These are phyloP conservation scores for Callosobruchus maculatus DNA, from an alignment of 2,888 invertebrate species.

Conservation along the genomic window DNA sequence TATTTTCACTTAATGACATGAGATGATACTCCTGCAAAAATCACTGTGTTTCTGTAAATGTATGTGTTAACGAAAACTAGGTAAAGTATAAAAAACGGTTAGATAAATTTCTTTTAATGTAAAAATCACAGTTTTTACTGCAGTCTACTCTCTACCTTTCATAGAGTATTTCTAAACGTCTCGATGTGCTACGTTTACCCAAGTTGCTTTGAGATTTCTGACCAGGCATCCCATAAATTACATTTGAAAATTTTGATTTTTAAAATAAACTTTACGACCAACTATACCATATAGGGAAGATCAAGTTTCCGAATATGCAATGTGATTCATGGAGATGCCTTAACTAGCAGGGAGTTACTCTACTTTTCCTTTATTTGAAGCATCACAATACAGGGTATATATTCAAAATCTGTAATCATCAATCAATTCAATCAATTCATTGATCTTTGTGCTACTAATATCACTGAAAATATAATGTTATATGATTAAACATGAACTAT, in stretches of 20 bases:
- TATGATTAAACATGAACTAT: no score
- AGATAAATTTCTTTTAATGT: constrained; percentile 13
- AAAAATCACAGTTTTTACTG: constrained; percentile 46
- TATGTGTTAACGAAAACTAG: constrained; percentile 7
- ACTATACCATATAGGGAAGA: background rate
- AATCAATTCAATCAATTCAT: no score
- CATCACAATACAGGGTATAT: background rate
- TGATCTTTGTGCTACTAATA: no score
- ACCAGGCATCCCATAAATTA: background rate
- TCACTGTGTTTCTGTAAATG: background rate
- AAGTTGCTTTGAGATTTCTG: background rate
- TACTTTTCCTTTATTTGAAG: background rate
- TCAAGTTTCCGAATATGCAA: background rate
- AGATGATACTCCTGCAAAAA: background rate
- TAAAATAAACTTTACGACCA: background rate
- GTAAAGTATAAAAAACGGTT: constrained; percentile 14
- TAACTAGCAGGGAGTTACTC: background rate
- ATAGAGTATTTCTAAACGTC: constrained; percentile 27
- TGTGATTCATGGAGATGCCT: background rate
- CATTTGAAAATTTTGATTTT: background rate
- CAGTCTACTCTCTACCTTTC: constrained; percentile 35
- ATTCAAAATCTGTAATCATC: background rate
- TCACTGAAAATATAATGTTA: no score
- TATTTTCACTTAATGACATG: background rate
- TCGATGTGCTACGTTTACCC: constrained; percentile 5